Conservation (phyloP, 1,140 invertebrate species). For the Cotesia chilonis region DNA sequence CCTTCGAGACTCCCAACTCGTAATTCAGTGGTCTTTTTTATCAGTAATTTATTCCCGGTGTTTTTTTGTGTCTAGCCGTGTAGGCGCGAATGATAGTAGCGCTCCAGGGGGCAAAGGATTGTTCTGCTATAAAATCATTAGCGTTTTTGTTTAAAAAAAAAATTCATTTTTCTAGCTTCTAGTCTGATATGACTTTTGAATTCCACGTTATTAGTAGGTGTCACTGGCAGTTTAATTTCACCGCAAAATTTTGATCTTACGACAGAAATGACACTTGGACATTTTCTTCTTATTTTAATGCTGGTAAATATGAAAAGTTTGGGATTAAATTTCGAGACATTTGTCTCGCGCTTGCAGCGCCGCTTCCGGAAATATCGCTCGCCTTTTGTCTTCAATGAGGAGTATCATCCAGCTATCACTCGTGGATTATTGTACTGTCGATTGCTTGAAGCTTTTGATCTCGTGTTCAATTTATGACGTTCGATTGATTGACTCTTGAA, state of each 20-base stretch:
- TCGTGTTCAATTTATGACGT: too few relatives aligned
- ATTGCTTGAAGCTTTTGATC: too few relatives aligned
- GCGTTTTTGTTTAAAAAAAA: slow-evolving; percentile 28
- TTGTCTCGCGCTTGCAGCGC: slow-evolving; percentile 8
- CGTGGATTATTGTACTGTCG: too few relatives aligned
- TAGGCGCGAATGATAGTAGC: neutral
- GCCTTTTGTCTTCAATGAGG: neutral
- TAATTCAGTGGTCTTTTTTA: neutral
- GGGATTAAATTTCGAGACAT: neutral
- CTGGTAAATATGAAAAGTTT: slow-evolving; percentile 28
- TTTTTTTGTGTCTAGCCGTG: slow-evolving; percentile 18
- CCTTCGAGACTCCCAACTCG: slow-evolving; percentile 1
- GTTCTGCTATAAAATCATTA: slow-evolving; percentile 40
- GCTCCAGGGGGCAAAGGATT: slow-evolving; percentile 25
- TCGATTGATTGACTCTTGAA: too few relatives aligned
- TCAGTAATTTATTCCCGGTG: slow-evolving; percentile 1
- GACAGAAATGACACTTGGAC: slow-evolving; percentile 29
- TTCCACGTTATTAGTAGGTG: neutral
- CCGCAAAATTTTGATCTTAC: slow-evolving; percentile 13
- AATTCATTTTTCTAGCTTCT: slow-evolving; percentile 38
- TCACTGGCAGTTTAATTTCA: slow-evolving; percentile 32
- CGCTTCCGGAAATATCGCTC: slow-evolving; percentile 1
- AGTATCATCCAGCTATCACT: too few relatives aligned
- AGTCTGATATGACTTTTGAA: slow-evolving; percentile 1
- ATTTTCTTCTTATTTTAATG: slow-evolving; percentile 33